These are phyloP conservation scores for Alcedo quadribrachys DNA, from an alignment of 2,797 vertebrate species.

Conservation along the genomic window DNA sequence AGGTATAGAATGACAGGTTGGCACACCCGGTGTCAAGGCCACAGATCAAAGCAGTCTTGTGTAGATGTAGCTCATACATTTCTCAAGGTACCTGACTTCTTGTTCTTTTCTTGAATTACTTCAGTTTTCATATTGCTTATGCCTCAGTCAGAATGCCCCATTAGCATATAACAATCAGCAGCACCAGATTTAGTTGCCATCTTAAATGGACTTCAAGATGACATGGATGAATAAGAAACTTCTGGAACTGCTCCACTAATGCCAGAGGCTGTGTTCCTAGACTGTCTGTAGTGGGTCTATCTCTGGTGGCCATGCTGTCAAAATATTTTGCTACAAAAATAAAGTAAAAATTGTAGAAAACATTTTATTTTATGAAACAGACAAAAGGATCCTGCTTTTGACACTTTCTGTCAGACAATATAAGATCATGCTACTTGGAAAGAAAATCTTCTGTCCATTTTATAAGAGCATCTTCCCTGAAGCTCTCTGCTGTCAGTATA, in stretches of 20 bases:
- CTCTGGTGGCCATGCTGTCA: slow-evolving; percentile 10
- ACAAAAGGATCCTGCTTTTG: background rate
- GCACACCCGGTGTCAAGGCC: background rate
- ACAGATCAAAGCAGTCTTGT: background rate
- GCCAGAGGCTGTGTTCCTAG: background rate
- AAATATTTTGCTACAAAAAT: background rate
- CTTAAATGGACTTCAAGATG: background rate
- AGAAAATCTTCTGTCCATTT: background rate
- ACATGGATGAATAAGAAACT: background rate
- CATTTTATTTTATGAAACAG: background rate
- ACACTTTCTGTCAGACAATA: slow-evolving; percentile 25
- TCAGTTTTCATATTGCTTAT: background rate
- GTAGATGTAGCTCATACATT: background rate
- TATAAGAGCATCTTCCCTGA: background rate
- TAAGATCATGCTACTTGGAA: background rate
- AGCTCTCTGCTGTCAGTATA: background rate
- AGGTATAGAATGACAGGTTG: background rate
- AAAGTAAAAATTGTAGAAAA: slow-evolving; percentile 18
- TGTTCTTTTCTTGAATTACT: background rate
- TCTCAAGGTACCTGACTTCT: background rate
- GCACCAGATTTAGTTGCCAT: background rate
- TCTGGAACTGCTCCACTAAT: background rate
- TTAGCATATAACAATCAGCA: background rate
- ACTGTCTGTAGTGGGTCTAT: background rate
- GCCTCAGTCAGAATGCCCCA: background rate